A percentile compares a stretch with the other conserved stretches of the same genome.
These are phyloP conservation scores for Xenentodon cancila DNA, from an alignment of 2,797 vertebrate species.

Conservation along the genomic window DNA sequence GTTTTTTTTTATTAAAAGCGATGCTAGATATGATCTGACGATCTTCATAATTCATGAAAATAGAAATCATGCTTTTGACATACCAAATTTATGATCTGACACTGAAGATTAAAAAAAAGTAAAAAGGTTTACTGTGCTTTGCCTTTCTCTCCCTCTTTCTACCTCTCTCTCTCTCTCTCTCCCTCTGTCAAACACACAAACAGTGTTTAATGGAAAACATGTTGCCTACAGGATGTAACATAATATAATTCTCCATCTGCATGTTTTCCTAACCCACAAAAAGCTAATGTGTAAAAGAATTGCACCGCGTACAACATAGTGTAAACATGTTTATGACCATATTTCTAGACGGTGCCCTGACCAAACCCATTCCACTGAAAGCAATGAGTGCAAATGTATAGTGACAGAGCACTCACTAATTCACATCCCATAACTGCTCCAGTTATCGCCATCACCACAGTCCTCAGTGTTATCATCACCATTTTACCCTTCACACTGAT, in stretches of 20 bases:
- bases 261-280: constrained; percentile 7
- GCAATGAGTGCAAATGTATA: constrained; percentile 10
- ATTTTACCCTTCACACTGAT: constrained; percentile 27
- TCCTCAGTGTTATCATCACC: constrained; percentile 28
- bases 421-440: constrained; percentile 24
- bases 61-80: constrained; percentile 29
- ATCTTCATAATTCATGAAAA: constrained; percentile 33
- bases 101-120: constrained; percentile 8
- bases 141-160: no score
- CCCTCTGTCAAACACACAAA: neutral
- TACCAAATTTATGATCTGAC: constrained; percentile 6
- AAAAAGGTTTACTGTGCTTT: no score
- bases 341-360: neutral
- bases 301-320: neutral
- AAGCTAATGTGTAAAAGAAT: constrained; percentile 18
- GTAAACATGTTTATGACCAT: neutral
- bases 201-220: constrained; percentile 11
- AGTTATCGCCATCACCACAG: constrained; percentile 14
- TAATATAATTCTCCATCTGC: constrained; percentile 15
- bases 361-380: constrained; percentile 14
- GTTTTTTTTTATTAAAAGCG: constrained; percentile 13
- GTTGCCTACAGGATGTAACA: constrained; percentile 25
- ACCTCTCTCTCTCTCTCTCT: constrained; percentile 2
- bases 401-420: constrained; percentile 23
- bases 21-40: constrained; percentile 20